A percentile compares a stretch with the other conserved stretches of the same genome.
phyloP scores from a whole-genome alignment of 1,140 invertebrate species.

The Triops cancriformis region DNA sequence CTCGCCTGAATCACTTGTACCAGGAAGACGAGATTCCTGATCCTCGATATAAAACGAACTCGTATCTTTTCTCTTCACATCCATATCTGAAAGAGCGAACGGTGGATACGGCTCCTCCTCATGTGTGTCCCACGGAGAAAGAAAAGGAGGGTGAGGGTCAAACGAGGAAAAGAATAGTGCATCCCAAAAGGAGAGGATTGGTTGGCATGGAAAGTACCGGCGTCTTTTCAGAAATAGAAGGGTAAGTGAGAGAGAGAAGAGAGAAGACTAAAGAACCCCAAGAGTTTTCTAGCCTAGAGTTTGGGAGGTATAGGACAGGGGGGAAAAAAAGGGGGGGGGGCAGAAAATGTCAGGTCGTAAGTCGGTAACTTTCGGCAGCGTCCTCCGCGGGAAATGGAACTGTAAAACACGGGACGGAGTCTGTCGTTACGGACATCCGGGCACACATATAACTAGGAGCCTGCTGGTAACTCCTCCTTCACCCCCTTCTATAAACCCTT shows the following conservation, averaged over 20 bases:
- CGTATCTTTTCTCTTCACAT: too few relatives aligned
- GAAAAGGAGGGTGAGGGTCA: background rate
- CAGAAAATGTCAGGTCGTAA: background rate
- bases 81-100: too few relatives aligned
- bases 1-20: background rate
- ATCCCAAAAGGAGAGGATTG: background rate
- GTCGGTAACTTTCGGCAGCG: background rate
- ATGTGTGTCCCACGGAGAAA: background rate
- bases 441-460: background rate
- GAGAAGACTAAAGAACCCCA: background rate
- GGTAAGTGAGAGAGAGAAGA: too few relatives aligned
- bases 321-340: background rate
- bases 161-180: background rate
- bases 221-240: background rate
- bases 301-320: background rate
- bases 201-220: background rate
- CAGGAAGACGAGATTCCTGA: too few relatives aligned
- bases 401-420: conserved; percentile 9
- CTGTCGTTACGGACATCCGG: conserved; percentile 2
- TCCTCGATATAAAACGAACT: too few relatives aligned
- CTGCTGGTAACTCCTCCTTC: background rate
- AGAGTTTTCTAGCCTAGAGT: background rate
- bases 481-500: too few relatives aligned
- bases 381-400: conserved; percentile 12
- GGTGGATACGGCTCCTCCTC: too few relatives aligned